These are phyloP conservation scores for Panagrolaimus sp. DNA, from an alignment of 1,140 invertebrate species.

Conservation along the genomic window DNA sequence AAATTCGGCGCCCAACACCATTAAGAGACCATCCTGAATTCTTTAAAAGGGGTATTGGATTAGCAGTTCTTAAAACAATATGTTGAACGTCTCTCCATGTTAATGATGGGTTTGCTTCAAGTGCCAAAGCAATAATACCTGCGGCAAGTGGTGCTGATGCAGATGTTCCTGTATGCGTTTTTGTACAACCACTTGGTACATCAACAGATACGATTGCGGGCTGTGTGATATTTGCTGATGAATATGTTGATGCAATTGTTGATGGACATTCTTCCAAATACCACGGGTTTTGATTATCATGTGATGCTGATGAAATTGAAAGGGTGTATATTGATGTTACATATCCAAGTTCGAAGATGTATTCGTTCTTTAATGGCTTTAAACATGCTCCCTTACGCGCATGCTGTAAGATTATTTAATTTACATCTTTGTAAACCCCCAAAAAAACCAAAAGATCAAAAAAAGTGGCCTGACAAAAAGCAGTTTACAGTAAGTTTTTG, in stretches of 20 bases:
- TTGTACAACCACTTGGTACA: slow-evolving; percentile 57
- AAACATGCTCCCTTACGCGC: too few species aligned
- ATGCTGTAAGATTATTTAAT: too few species aligned
- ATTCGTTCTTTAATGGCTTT: too few species aligned
- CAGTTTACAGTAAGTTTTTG: too few species aligned
- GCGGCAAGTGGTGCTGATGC: slow-evolving; percentile 65
- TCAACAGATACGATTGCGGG: slow-evolving; percentile 72
- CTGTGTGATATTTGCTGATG: slow-evolving; percentile 75
- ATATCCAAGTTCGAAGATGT: too few species aligned
- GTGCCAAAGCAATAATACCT: slow-evolving; percentile 63
- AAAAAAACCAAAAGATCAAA: too few species aligned
- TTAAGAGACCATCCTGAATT: slow-evolving; percentile 77
- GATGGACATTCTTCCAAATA: slow-evolving; percentile 95
- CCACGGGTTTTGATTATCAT: slow-evolving; percentile 84
- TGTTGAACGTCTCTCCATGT: slow-evolving; percentile 64
- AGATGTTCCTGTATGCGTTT: slow-evolving; percentile 63
- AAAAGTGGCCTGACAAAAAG: too few species aligned
- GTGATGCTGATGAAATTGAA: slow-evolving; percentile 88
- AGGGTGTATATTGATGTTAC: slow-evolving; percentile 97
- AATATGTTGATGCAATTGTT: slow-evolving; percentile 89
- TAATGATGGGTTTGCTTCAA: slow-evolving; percentile 65
- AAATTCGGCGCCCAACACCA: slow-evolving; percentile 81
- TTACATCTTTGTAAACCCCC: too few species aligned
- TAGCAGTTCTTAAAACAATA: slow-evolving; percentile 61
- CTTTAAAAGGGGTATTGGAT: slow-evolving; percentile 58